phyloP scores from a whole-genome alignment of 2,888 invertebrate species.

The Salpingus planirostris region DNA sequence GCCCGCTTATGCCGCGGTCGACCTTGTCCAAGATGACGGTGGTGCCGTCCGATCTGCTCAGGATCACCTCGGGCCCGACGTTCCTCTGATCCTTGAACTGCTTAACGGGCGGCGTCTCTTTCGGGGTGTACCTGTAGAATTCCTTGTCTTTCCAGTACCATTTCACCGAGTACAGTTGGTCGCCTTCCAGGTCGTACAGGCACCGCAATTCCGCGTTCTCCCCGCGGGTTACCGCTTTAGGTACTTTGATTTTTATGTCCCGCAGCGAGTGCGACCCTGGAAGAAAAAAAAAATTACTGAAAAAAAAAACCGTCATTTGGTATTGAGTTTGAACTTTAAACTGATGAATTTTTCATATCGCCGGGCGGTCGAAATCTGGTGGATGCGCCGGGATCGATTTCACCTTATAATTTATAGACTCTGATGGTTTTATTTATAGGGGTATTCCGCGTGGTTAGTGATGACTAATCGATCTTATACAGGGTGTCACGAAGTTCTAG shows the following conservation, averaged over 20 bases:
- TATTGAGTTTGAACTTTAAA: too few relatives aligned
- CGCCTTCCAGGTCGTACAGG: slow-evolving; percentile 56
- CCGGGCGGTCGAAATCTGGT: too few relatives aligned
- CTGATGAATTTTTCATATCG: too few relatives aligned
- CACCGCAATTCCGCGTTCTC: slow-evolving; percentile 55
- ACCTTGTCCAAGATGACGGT: slow-evolving; percentile 34
- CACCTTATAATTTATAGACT: too few relatives aligned
- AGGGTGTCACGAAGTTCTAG: too few relatives aligned
- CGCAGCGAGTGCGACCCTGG: too few relatives aligned
- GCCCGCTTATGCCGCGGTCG: slow-evolving; percentile 32
- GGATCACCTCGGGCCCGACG: slow-evolving; percentile 52
- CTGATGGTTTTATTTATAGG: too few relatives aligned
- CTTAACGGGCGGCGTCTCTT: slow-evolving; percentile 55
- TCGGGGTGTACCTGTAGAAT: slow-evolving; percentile 53
- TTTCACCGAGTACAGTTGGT: slow-evolving; percentile 58
- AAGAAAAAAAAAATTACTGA: too few relatives aligned
- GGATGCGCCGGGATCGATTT: too few relatives aligned
- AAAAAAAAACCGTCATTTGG: too few relatives aligned
- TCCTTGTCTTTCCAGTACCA: slow-evolving; percentile 59
- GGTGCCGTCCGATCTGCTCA: slow-evolving; percentile 41
- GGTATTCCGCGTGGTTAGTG: too few relatives aligned
- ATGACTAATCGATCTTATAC: too few relatives aligned
- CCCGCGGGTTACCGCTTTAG: slow-evolving; percentile 56
- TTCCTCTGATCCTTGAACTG: slow-evolving; percentile 42
- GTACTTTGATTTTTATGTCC: slow-evolving; percentile 57